Base-by-base conservation (phyloP, 2,888 invertebrate genomes). In the Scelioninae gen. 2 region DNA sequence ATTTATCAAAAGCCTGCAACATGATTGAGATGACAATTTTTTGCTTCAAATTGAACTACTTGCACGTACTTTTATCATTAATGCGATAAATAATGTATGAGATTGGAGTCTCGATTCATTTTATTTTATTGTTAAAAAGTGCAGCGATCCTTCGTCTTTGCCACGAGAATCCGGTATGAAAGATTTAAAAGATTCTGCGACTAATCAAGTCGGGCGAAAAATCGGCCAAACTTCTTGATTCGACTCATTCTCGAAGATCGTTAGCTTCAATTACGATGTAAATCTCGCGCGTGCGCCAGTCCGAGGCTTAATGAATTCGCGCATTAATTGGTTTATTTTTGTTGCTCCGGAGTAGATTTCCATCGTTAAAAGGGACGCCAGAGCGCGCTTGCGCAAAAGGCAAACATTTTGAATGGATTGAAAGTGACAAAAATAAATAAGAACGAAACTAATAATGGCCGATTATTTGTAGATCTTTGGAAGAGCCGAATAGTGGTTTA, bases 211-310 rank as follows among this genome's bases (percentile, higher is more conserved):
- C 63, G 25, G 50, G 35, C 53, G 58, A 33, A 63, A 74, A 68
- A 67, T 64, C 64, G 60, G 45, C n/a, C 67, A 52, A 37, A 55
- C 67, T 70, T 73, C 50, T 63, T 31, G 48, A 58, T 18, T 53
- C 53, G 46, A 64, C 64, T 64, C 46, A 64, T 55, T 64, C 64
- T 13, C 43, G 45, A 53, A 64, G 64, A 64, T 64, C 64, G 64
- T 64, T 64, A 64, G 45, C 64, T 64, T 64, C 64, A 64, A 64
- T 64, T 64, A 64, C 37, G 22, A 64, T 64, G 53, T 45, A 64
- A 64, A 64, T 64, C 64, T 55, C 15, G 45, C 53, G 64, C 50
- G 33, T 46, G 64, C 53, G 35, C 52, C 22, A 18, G 16, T 5
- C n/a, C 9, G 15, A 13, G 5, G 50, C 43, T 43, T 50, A 43